Evolutionary conservation across 2,797 vertebrate species (phyloP), one percentile per base, ranked within the genome.

Genomic region (Agapornis canus): DNA sequence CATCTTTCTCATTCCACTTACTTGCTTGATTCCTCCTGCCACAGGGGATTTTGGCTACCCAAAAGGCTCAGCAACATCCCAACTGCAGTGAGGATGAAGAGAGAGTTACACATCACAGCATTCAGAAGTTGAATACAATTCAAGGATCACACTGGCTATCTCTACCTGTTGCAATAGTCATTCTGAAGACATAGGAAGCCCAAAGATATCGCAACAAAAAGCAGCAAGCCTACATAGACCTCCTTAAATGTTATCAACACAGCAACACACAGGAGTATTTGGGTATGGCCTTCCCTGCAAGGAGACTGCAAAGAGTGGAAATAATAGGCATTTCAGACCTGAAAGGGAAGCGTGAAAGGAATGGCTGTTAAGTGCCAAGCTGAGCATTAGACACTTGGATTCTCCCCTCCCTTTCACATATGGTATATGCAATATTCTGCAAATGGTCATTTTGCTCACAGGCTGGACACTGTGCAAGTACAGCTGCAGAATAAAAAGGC

Each of bases 361-460:
- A 78, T 18, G 59, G 66, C 54, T 93, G 80, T 13, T 69, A 65
- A 48, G 72, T 88, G 65, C 47, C 76, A 92, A 92, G 89, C 45
- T 54, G 90, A 94, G 49, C 35, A 68, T 35, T 48, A 69, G 47
- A 37, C 57, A 66, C 82, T 66, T 6, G 25, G 42, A 27, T 78
- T 82, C 43, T 29, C 35, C 84, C 68, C 54, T 83, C 79, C 22
- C 79, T 94, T 89, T 87, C 81, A 65, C 47, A 57, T 49, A 78
- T 52, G 82, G 71, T 43, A 64, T 9, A 23, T 17, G 54, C 45
- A 95, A 37, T 54, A 52, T 75, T 94, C 84, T 88, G 91, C 87
- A 70, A 95, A 95, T 59, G 18, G 56, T 54, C 61, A 48, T 97
- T 96, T 75, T 92, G 82, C 81, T 90, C 66, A 27, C 37, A 48